phyloP scores from a whole-genome alignment of 2,888 invertebrate species.

The Artemia sp. region DNA sequence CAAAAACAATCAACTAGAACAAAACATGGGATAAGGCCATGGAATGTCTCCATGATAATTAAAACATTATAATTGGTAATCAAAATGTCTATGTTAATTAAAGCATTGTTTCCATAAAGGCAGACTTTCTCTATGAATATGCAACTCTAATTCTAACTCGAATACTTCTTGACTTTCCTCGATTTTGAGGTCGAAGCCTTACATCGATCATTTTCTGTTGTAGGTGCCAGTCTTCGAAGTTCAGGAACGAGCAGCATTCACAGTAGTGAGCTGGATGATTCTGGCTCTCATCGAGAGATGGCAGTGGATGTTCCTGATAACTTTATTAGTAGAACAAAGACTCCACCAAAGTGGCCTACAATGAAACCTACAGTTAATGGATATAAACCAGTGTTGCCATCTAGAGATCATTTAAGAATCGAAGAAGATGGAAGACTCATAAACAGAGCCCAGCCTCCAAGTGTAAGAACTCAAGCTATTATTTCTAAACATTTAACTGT shows the following conservation, averaged over 20 bases:
- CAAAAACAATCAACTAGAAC: too few relatives aligned
- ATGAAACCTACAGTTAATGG: conserved; percentile 33
- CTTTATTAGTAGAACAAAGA: conserved; percentile 75
- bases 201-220: background rate
- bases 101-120: too few relatives aligned
- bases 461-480: conserved; percentile 23
- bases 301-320: conserved; percentile 94
- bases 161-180: too few relatives aligned
- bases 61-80: too few relatives aligned
- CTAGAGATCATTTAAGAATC: conserved; percentile 46
- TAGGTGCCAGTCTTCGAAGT: conserved; percentile 21
- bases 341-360: conserved; percentile 74
- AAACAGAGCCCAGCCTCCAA: conserved; percentile 48
- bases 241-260: conserved; percentile 18
- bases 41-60: too few relatives aligned
- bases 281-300: conserved; percentile 88
- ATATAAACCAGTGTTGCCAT: conserved; percentile 42
- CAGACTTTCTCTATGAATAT: too few relatives aligned
- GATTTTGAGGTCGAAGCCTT: too few relatives aligned
- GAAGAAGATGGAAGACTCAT: conserved; percentile 44
- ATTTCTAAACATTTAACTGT: background rate
- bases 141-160: too few relatives aligned
- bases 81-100: too few relatives aligned
- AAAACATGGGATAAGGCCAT: too few relatives aligned
- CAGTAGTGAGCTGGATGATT: conserved; percentile 22